phyloP scores from a whole-genome alignment of 2,113 vertebrate genomes.

The cat (Felis catus) region F.catus_Fca126_mat1.0 CM031411.1:80397501-80398000 shows the following conservation, averaged over 20 bases:
- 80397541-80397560: not conserved
- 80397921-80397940: conserved; percentile 89
- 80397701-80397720: not conserved
- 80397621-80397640: conserved; percentile 34
- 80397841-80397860: conserved; percentile 88
- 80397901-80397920: conserved; percentile 90
- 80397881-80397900: conserved; percentile 92
- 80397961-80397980: conserved; percentile 94
- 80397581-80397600: not conserved
- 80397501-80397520: not conserved
- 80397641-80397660: not conserved
- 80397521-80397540: not conserved
- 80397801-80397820: conserved; percentile 90
- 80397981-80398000: not conserved
- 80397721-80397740: not conserved
- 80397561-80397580: conserved; percentile 1
- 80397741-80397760: not conserved
- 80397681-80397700: not conserved
- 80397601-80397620: not conserved
- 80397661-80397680: not conserved
- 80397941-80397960: conserved; percentile 93
- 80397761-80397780: conserved; percentile 10
- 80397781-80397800: conserved; percentile 82
- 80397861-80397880: conserved; percentile 94
- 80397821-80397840: conserved; percentile 90